A percentile compares a stretch with the other conserved stretches of the same genome.
These are phyloP conservation scores for Myotis davidii DNA, from an alignment of 2,113 vertebrate genomes.

Conservation along the genomic window DNA sequence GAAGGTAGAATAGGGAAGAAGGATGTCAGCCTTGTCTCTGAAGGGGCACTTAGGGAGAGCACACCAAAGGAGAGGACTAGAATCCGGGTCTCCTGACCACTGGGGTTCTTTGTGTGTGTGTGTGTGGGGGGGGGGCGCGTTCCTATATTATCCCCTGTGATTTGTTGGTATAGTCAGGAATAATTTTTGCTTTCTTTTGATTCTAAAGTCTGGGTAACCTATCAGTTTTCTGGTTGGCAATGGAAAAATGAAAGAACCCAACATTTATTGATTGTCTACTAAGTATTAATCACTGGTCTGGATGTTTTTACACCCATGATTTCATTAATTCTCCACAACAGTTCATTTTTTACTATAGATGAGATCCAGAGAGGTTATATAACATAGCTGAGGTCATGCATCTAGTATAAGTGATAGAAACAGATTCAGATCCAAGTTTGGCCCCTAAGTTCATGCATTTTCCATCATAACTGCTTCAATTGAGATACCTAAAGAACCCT, in stretches of 20 bases:
- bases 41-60: neutral
- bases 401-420: neutral
- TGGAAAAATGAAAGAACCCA: neutral
- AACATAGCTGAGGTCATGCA: conserved; percentile 1
- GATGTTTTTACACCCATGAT: neutral
- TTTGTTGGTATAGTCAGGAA: neutral
- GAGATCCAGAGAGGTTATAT: neutral
- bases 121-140: neutral
- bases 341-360: neutral
- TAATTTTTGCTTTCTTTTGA: conserved; percentile 20
- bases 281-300: neutral
- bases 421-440: conserved; percentile 20
- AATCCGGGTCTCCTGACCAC: neutral
- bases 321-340: conserved; percentile 1
- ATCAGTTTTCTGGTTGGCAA: neutral
- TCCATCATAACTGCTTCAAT: conserved; percentile 14
- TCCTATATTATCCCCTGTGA: neutral
- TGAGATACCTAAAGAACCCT: neutral
- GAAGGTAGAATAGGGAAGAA: neutral
- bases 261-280: neutral
- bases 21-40: neutral
- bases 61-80: neutral
- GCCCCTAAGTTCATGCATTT: neutral
- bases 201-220: conserved; percentile 11
- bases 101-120: neutral